These are phyloP conservation scores for Caenorhabditis remanei DNA, from an alignment of 1,140 invertebrate genomes.

Conservation along the genomic window DNA sequence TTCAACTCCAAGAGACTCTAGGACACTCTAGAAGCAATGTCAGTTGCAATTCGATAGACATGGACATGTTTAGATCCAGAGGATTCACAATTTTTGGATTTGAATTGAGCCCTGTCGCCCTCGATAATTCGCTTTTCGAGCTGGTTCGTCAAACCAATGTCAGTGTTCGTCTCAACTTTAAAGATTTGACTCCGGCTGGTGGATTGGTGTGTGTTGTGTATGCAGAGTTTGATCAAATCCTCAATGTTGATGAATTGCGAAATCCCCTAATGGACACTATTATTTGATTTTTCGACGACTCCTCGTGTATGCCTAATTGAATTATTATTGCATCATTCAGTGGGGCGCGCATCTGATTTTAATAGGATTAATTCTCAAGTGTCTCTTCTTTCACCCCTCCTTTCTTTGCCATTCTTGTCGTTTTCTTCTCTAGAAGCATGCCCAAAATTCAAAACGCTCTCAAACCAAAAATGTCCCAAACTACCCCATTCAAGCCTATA, in stretches of 20 bases:
- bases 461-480: too few relatives aligned
- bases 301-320: too few relatives aligned
- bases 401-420: too few relatives aligned
- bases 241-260: neutral
- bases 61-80: neutral
- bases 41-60: neutral
- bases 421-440: too few relatives aligned
- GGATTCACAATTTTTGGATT: neutral
- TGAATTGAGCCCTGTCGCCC: slow-evolving; percentile 3
- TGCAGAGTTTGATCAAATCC: neutral
- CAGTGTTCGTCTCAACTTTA: neutral
- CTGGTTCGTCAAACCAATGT: neutral
- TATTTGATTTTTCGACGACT: neutral
- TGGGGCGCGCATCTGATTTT: too few relatives aligned
- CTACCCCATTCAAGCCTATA: too few relatives aligned
- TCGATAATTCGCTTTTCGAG: neutral
- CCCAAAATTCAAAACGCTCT: too few relatives aligned
- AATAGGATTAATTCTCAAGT: too few relatives aligned
- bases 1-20: neutral
- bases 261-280: neutral
- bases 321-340: too few relatives aligned
- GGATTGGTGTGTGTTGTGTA: neutral
- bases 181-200: neutral
- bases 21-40: neutral
- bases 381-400: too few relatives aligned